These are phyloP conservation scores for Odontocolon sp. DNA, from an alignment of 2,888 invertebrate species.

Conservation along the genomic window DNA sequence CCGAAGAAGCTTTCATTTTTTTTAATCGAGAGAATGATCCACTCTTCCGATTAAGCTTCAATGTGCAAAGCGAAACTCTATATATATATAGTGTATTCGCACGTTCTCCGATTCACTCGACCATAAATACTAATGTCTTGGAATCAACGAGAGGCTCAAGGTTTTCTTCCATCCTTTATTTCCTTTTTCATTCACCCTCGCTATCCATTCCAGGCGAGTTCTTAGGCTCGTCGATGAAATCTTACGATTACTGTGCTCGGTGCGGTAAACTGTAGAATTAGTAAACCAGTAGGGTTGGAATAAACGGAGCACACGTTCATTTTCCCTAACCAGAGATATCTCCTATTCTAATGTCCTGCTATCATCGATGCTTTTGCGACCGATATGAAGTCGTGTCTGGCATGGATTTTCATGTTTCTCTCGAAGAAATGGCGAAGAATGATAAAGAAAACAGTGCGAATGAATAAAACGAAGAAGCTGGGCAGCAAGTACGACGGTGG, in stretches of 20 bases:
- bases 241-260: conserved; percentile 22
- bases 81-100: too few species aligned
- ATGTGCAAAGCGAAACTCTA: too few species aligned
- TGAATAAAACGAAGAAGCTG: conserved; percentile 18
- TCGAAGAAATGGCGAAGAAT: not conserved
- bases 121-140: conserved; percentile 21
- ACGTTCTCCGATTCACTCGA: conserved; percentile 52
- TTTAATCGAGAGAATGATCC: conserved; percentile 3
- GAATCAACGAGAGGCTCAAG: conserved; percentile 39
- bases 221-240: conserved; percentile 50
- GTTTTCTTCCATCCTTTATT: conserved; percentile 34
- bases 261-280: conserved; percentile 23
- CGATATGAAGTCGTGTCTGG: not conserved
- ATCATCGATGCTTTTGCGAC: conserved; percentile 34
- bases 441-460: conserved; percentile 1
- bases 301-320: not conserved
- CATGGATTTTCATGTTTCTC: not conserved
- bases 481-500: conserved; percentile 36
- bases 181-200: conserved; percentile 16
- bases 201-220: too few species aligned
- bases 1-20: not conserved
- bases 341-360: not conserved
- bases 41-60: conserved; percentile 23
- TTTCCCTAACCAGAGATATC: not conserved
- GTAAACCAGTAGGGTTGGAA: not conserved